Conservation (phyloP, 2,888 invertebrate species). For the Phalangium opilio region DNA sequence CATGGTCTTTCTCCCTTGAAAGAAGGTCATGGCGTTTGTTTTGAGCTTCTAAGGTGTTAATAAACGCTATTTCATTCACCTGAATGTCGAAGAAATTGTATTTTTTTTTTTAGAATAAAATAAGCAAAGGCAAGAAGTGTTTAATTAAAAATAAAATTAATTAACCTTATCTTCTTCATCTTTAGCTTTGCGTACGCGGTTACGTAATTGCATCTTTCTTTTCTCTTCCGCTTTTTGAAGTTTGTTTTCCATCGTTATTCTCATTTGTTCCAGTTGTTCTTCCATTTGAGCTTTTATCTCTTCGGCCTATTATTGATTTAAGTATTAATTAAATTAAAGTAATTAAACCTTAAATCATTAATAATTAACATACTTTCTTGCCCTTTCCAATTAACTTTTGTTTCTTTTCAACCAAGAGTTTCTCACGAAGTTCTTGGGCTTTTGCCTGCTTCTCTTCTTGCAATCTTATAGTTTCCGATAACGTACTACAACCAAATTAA, state of each 20-base stretch:
- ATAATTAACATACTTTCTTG: constrained; percentile 48
- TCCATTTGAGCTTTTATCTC: constrained; percentile 58
- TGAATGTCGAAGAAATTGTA: constrained; percentile 20
- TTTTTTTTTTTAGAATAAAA: background rate
- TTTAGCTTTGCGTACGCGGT: constrained; percentile 81
- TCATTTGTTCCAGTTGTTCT: constrained; percentile 60
- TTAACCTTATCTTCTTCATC: constrained; percentile 80
- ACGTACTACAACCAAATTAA: constrained; percentile 30
- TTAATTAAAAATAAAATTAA: too few relatives aligned
- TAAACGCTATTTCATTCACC: constrained; percentile 91
- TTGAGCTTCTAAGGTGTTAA: constrained; percentile 86
- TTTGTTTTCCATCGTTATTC: constrained; percentile 33
- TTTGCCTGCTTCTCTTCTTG: constrained; percentile 82
- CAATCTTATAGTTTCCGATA: constrained; percentile 45
- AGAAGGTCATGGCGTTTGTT: constrained; percentile 83
- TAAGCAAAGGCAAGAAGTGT: background rate
- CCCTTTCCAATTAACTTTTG: constrained; percentile 68
- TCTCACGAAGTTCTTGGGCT: constrained; percentile 70
- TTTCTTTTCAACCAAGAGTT: constrained; percentile 65
- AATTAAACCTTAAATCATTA: too few relatives aligned
- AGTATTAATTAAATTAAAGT: too few relatives aligned
- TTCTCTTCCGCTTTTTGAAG: constrained; percentile 71
- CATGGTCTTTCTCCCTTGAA: constrained; percentile 40
- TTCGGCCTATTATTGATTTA: constrained; percentile 41
- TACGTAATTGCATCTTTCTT: constrained; percentile 48